Percentiles rank a stretch among this genome's conserved stretches.
These are phyloP conservation scores for Bungarus multicinctus DNA, from an alignment of 2,113 vertebrate genomes.

Conservation along the genomic window DNA sequence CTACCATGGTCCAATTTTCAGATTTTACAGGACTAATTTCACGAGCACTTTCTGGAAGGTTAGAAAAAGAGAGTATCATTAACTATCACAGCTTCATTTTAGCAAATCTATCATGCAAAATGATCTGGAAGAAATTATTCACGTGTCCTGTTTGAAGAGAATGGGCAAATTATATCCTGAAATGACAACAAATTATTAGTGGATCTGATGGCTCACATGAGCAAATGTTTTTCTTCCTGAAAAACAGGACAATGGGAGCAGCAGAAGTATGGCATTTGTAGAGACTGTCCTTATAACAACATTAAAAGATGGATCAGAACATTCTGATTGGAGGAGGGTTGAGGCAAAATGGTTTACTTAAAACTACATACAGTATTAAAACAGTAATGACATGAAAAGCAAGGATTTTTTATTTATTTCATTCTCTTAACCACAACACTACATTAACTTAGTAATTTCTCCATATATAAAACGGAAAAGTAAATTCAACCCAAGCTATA, in stretches of 20 bases:
- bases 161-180: neutral
- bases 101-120: neutral
- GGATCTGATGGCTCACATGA: neutral
- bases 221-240: neutral
- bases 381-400: neutral
- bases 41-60: constrained; percentile 13
- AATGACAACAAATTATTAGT: neutral
- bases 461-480: neutral
- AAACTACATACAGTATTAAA: neutral
- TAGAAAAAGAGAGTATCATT: neutral
- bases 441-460: neutral
- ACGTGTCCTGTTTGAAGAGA: neutral
- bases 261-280: neutral
- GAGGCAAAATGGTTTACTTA: neutral
- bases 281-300: neutral
- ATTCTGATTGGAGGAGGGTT: neutral
- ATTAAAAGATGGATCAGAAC: neutral
- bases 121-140: neutral
- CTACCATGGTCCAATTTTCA: neutral
- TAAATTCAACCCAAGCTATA: neutral
- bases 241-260: neutral
- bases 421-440: neutral
- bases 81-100: neutral
- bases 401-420: neutral
- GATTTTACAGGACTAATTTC: neutral